phyloP scores from a whole-genome alignment of 2,113 vertebrate species.

The Genyomyrus donnyi region DNA sequence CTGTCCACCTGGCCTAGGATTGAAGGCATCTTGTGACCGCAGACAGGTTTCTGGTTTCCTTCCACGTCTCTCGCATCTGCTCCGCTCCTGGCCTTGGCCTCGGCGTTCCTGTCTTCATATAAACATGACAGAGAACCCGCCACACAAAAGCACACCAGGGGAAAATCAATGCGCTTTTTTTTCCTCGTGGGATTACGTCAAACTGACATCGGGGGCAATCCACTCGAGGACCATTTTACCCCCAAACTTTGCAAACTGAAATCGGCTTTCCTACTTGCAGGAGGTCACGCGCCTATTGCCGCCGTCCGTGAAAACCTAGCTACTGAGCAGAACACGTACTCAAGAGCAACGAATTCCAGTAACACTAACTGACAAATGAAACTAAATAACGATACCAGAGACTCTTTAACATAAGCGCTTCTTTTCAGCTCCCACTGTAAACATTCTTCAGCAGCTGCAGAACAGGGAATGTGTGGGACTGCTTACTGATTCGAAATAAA shows the following conservation, averaged over 20 bases:
- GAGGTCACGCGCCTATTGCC: not conserved
- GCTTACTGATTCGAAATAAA: conserved; percentile 5
- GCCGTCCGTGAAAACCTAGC: not conserved
- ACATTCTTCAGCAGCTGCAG: conserved; percentile 5
- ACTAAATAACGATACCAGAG: not conserved
- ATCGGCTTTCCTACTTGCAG: not conserved
- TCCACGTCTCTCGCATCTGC: not conserved
- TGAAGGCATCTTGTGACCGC: not conserved
- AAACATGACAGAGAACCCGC: not conserved
- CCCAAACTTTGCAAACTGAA: not conserved
- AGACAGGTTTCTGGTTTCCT: conserved; percentile 2
- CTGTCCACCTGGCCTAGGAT: not conserved
- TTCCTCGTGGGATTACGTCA: not conserved
- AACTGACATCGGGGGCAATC: not conserved
- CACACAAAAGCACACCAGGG: not conserved
- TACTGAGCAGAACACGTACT: not conserved
- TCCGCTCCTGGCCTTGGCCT: not conserved
- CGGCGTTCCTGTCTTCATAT: not conserved
- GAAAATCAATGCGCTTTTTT: not conserved
- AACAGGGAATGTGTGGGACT: not conserved
- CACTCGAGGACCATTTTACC: not conserved
- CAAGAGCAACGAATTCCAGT: not conserved
- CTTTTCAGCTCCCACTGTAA: not conserved
- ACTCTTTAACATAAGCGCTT: not conserved
- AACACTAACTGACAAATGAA: not conserved